Evolutionary conservation across 2,888 invertebrate genomes (phyloP).

Genomic region (Lissocephala sabroskyi): DNA sequence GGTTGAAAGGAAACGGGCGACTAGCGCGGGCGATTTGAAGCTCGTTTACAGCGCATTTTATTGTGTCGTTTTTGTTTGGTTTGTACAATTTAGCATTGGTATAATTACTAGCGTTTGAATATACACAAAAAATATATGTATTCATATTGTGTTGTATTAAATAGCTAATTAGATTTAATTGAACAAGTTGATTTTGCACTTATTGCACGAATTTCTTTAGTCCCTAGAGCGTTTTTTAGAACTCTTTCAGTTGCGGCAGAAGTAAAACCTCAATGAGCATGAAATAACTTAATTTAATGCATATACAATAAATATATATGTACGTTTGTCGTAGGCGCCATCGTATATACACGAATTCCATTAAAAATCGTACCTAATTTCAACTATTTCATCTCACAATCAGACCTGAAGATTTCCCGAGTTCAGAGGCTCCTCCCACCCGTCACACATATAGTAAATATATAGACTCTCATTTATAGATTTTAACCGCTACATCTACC

Average conservation of each 20-base stretch:
- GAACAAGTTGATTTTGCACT: slow-evolving; percentile 28
- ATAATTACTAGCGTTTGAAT: neutral
- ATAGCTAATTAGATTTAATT: no score
- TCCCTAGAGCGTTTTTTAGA: slow-evolving; percentile 22
- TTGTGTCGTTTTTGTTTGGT: no score
- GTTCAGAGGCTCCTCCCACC: no score
- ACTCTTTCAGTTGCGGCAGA: slow-evolving; percentile 29
- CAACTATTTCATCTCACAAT: no score
- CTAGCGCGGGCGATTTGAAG: no score
- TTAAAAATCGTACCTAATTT: no score
- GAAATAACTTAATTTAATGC: slow-evolving; percentile 34
- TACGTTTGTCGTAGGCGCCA: neutral
- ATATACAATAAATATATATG: slow-evolving; percentile 30
- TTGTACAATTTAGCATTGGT: no score
- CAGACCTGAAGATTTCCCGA: neutral
- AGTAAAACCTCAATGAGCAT: slow-evolving; percentile 59
- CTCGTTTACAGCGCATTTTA: no score
- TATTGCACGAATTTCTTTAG: neutral
- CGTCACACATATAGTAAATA: no score
- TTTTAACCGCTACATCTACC: slow-evolving; percentile 20
- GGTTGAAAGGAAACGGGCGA: no score
- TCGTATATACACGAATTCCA: neutral
- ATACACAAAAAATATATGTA: neutral
- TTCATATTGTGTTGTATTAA: no score
- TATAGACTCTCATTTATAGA: neutral